Evolutionary conservation across 2,888 invertebrate species (phyloP).

Genomic region (Sarcophaga rosellei): DNA sequence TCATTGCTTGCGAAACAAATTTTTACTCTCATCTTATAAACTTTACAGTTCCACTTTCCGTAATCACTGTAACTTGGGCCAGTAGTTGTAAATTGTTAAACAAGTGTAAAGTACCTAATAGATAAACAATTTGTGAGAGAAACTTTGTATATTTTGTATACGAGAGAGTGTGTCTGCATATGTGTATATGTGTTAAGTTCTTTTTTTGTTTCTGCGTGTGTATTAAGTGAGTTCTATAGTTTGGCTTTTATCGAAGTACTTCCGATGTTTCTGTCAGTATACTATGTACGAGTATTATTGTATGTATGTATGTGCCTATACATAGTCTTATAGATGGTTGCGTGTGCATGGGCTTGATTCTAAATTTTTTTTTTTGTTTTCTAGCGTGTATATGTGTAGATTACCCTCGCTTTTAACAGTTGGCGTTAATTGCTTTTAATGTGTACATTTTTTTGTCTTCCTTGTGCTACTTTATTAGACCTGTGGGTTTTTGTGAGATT

Average conservation of each 20-base stretch:
- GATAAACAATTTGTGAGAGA: constrained; percentile 60
- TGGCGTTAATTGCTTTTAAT: constrained; percentile 67
- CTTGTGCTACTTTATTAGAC: constrained; percentile 44
- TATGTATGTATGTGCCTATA: constrained; percentile 1
- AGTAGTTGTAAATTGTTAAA: constrained; percentile 53
- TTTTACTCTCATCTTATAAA: not conserved
- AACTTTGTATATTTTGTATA: constrained; percentile 2
- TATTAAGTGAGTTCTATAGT: constrained; percentile 23
- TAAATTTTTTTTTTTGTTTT: not conserved
- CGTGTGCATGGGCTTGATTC: not conserved
- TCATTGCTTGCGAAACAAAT: too few relatives aligned
- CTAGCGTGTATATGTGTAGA: constrained; percentile 42
- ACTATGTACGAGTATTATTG: too few relatives aligned
- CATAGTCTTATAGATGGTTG: not conserved
- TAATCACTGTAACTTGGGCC: constrained; percentile 10
- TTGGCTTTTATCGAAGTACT: constrained; percentile 37
- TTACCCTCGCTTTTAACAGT: constrained; percentile 54
- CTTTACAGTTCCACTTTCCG: not conserved
- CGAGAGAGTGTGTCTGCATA: not conserved
- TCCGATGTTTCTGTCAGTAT: not conserved
- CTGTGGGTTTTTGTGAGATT: constrained; percentile 60
- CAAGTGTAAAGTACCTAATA: constrained; percentile 63
- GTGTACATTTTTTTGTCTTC: constrained; percentile 26
- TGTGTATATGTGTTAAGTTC: not conserved
- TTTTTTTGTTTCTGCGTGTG: not conserved